phyloP scores from a whole-genome alignment of 1,140 invertebrate species.

The Drosophila malerkotliana region DNA sequence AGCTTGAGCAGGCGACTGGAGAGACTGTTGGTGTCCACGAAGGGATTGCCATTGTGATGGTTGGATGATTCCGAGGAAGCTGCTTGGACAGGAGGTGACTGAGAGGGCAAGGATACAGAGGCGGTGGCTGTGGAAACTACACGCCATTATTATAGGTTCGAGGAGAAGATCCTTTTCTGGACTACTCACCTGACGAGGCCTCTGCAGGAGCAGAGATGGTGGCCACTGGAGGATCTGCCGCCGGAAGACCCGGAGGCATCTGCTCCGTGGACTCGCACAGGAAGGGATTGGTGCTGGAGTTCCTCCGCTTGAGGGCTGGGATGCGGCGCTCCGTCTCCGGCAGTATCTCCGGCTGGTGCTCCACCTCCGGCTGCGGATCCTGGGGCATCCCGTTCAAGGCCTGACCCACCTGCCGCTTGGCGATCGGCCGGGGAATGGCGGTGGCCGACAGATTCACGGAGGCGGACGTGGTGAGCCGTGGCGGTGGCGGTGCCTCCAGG shows the following conservation, averaged over 20 bases:
- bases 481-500: constrained; percentile 80
- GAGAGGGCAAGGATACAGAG: neutral
- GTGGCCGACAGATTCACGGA: constrained; percentile 60
- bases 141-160: no score
- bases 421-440: constrained; percentile 71
- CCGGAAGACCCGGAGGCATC: constrained; percentile 1
- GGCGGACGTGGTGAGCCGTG: constrained; percentile 76
- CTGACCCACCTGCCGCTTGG: constrained; percentile 66
- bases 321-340: constrained; percentile 7
- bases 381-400: constrained; percentile 38
- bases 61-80: neutral
- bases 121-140: neutral
- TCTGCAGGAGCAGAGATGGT: neutral
- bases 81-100: neutral
- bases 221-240: neutral
- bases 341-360: neutral
- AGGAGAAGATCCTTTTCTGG: no score
- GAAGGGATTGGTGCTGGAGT: constrained; percentile 81
- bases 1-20: constrained; percentile 60
- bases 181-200: neutral
- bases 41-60: constrained; percentile 63
- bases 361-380: neutral
- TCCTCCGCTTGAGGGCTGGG: constrained; percentile 60
- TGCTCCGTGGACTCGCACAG: constrained; percentile 70
- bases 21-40: constrained; percentile 44